Percentiles rank a stretch among this genome's conserved stretches.
Evolutionary conservation across 2,113 vertebrate species (phyloP).

Genomic region (Oxygymnocypris stewartii): DNA sequence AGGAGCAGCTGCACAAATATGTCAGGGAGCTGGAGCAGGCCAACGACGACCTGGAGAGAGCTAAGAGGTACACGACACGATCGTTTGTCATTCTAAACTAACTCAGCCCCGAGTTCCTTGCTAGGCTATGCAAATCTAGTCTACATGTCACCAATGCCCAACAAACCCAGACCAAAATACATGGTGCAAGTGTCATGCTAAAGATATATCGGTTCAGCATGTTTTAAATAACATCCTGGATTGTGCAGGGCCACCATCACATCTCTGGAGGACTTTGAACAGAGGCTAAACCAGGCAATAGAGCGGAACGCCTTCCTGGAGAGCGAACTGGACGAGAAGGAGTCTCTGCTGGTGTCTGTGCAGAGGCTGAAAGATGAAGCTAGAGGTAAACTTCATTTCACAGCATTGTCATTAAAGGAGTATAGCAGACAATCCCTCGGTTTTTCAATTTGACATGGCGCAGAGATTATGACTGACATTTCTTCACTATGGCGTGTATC

Average conservation of each 20-base stretch:
- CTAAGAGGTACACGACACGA: constrained; percentile 81
- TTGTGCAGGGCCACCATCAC: constrained; percentile 92
- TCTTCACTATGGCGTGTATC: background rate
- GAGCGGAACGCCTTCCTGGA: constrained; percentile 98
- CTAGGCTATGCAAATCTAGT: background rate
- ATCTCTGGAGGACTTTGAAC: constrained; percentile 98
- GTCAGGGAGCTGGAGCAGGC: constrained; percentile 96
- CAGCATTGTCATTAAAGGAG: background rate
- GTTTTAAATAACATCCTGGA: constrained; percentile 28
- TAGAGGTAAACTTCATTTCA: constrained; percentile 78
- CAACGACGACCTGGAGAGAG: constrained; percentile 97
- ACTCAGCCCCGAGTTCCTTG: background rate
- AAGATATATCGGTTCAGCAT: background rate
- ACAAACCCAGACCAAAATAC: background rate
- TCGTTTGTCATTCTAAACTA: background rate
- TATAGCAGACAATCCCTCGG: background rate
- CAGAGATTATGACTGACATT: background rate
- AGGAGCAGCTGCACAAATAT: constrained; percentile 97
- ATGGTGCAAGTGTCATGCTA: background rate
- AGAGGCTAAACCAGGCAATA: constrained; percentile 96
- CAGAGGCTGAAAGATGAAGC: constrained; percentile 98
- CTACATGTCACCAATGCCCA: background rate
- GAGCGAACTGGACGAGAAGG: constrained; percentile 97
- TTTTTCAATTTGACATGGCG: background rate
- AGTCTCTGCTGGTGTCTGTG: constrained; percentile 93